phyloP scores from a whole-genome alignment of 2,888 invertebrate genomes.

The Flexamia atlantica region DNA sequence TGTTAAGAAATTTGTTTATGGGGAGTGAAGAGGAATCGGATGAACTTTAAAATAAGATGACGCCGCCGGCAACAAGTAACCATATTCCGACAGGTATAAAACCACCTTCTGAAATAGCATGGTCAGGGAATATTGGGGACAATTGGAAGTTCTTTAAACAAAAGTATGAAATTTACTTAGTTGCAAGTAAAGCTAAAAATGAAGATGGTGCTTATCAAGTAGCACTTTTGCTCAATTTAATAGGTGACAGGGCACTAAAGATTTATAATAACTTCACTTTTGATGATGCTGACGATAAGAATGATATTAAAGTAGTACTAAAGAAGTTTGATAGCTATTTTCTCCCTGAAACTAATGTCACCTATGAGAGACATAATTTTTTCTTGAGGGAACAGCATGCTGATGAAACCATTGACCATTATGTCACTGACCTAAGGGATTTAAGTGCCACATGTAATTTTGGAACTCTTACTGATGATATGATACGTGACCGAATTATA shows the following conservation, averaged over 20 bases:
- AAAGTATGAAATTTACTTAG: conserved; percentile 20
- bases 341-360: conserved; percentile 29
- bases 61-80: neutral
- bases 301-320: neutral
- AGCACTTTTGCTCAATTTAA: conserved; percentile 1
- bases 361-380: conserved; percentile 47
- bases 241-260: conserved; percentile 50
- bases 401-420: conserved; percentile 32
- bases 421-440: conserved; percentile 34
- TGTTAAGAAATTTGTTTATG: neutral
- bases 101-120: conserved; percentile 38
- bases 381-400: conserved; percentile 16
- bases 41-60: neutral
- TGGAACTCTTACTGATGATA: conserved; percentile 14
- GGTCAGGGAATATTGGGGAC: conserved; percentile 39
- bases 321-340: conserved; percentile 50
- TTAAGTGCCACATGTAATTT: conserved; percentile 41
- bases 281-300: neutral
- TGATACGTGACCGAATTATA: conserved; percentile 28
- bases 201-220: conserved; percentile 17
- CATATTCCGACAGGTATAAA: conserved; percentile 13
- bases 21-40: neutral
- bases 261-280: conserved; percentile 32
- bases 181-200: neutral
- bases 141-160: conserved; percentile 53